Base-by-base conservation (phyloP, 2,888 invertebrate species). In the Troglohyphantes excavatus region DNA sequence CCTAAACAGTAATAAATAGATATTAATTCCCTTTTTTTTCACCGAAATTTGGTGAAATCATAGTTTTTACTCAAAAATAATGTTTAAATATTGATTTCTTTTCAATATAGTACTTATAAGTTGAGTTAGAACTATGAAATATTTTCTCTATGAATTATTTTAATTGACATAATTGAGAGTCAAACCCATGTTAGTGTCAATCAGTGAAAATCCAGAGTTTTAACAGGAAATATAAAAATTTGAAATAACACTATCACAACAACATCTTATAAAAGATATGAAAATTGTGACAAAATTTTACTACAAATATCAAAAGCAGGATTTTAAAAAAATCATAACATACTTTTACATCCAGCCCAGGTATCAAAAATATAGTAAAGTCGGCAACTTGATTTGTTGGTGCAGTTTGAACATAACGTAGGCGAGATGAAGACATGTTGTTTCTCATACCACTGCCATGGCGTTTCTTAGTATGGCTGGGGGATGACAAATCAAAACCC, bases 261-360 rank as follows among this genome's bases (percentile, higher is more conserved):
- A 21, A 7, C 26, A 23, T 65, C 65, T 5, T 13, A 0, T 19
- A 23, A 23, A n/a, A 65, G 26, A 7, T 65, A 65, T 26, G 9
- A 1, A 65, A 6, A 65, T 26, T 23, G 21, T 21, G 13, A 6
- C 2, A 65, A 65, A n/a, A 65, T 21, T 3, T 2, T 65, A 0
- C 21, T 21, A 6, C 19, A n/a, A n/a, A n/a, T n/a, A n/a, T n/a
- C n/a, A n/a, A n/a, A n/a, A n/a, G n/a, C n/a, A n/a, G n/a, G n/a
- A n/a, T n/a, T n/a, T n/a, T n/a, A n/a, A 39, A 39, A 39, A 33
- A 39, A 39, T 11, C 53, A 23, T 17, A 76, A 76, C 79, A 68
- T 92, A 97, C 95, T 95, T 97, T 97, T 43, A 98, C 97, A 93
- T 98, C 97, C 92, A 98, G 94, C 0, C 98, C 98, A 1, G 98